Base-by-base conservation (phyloP, 2,797 vertebrate species). In the Prionace glauca region DNA sequence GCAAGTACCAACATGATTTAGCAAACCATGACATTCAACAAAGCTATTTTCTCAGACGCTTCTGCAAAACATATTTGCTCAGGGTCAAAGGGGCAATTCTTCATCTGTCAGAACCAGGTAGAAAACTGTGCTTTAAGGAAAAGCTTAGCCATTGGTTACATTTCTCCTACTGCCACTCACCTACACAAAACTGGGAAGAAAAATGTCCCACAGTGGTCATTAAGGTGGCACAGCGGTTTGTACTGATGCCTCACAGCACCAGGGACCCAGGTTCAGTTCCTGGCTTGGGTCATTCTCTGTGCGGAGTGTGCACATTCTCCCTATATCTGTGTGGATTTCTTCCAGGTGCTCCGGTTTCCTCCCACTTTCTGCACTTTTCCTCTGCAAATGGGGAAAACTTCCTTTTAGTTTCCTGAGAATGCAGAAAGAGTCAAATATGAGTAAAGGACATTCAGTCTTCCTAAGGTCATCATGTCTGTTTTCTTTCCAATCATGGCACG, bases 1-100 rank as follows among this genome's bases (percentile, higher is more conserved):
- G 5, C 69, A 94, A 94, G 93, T 32, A 94, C 41, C 45, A 56
- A 74, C 93, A 72, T 74, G 93, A 94, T 94, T 50, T 16, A 26
- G 93, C 50, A 94, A 94, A 45, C 24, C 92, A 72, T 72, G 45
- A 32, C 12, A 24, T 45, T 74, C 69, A 45, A 72, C 45, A 29
- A 45, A 45, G 92, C 65, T 94, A 32, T 90, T 90, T 90, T 60
- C 60, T 5, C 32, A 67, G 88, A 67, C 62, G 67, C 32, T 84
- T 45, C 32, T 36, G 36, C 88, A 67, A 32, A 65, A 91, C 36
- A 91, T 91, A 91, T 22, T 62, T 91, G 29, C 60, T 91, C 60
- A 22, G 62, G 65, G 16, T 91, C 60, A 91, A 91, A 91, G 62
- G 32, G 20, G 18, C 88, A 20, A 65, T 67, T 36, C 32, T 91